A percentile compares a stretch with the other conserved stretches of the same genome.
These are phyloP conservation scores for Protosalanx chinensis DNA, from an alignment of 2,797 vertebrate species.

Conservation along the genomic window DNA sequence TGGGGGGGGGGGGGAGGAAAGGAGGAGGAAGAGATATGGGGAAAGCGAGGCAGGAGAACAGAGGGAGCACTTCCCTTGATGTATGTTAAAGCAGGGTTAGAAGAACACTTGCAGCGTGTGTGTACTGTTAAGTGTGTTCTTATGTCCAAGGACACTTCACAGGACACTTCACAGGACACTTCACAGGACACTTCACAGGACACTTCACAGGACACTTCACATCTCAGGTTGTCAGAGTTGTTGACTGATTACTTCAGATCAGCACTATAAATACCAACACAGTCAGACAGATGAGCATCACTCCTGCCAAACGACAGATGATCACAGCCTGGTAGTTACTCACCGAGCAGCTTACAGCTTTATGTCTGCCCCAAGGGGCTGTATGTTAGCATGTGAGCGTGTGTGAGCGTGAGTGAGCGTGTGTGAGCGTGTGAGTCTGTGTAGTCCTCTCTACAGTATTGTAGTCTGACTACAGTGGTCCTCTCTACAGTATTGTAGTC, in stretches of 20 bases:
- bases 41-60: constrained; percentile 17
- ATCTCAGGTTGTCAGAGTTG: constrained; percentile 30
- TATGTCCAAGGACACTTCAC: background rate
- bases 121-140: constrained; percentile 46
- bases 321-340: constrained; percentile 53
- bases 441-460: too few species aligned
- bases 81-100: constrained; percentile 20
- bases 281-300: constrained; percentile 50
- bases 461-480: too few species aligned
- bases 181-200: too few species aligned
- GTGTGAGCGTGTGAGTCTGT: background rate
- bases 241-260: constrained; percentile 56
- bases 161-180: background rate
- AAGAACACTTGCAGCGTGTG: constrained; percentile 51
- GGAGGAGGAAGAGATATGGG: constrained; percentile 1
- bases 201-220: background rate
- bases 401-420: background rate
- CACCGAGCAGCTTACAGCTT: constrained; percentile 47
- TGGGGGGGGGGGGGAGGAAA: background rate
- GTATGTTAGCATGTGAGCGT: constrained; percentile 16
- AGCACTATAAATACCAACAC: constrained; percentile 59
- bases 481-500: background rate
- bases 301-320: constrained; percentile 61
- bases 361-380: constrained; percentile 50
- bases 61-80: background rate